These are phyloP conservation scores for Thereva nobilitata DNA, from an alignment of 2,888 invertebrate genomes.

Conservation along the genomic window DNA sequence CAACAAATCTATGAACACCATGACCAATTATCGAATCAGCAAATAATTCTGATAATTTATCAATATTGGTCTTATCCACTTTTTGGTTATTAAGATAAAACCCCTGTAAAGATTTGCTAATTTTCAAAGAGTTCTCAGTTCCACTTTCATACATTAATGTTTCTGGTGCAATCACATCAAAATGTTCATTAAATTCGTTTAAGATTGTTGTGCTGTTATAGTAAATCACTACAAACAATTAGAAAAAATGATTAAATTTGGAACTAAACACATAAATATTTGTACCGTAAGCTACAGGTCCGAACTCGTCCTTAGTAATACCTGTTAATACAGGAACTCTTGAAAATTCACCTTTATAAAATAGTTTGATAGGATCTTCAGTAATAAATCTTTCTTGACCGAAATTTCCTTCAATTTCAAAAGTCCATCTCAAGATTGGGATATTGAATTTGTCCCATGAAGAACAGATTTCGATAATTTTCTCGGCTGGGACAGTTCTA, in stretches of 20 bases:
- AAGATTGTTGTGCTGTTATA: neutral
- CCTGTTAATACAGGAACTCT: slow-evolving; percentile 69
- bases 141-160: slow-evolving; percentile 49
- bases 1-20: slow-evolving; percentile 64
- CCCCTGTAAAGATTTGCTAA: neutral
- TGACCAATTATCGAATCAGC: slow-evolving; percentile 65
- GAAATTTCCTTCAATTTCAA: slow-evolving; percentile 66
- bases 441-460: neutral
- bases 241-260: neutral
- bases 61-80: neutral
- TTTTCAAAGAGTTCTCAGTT: neutral
- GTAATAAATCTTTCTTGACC: slow-evolving; percentile 68
- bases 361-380: slow-evolving; percentile 63
- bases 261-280: neutral
- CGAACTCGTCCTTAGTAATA: slow-evolving; percentile 69
- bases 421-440: slow-evolving; percentile 47
- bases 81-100: slow-evolving; percentile 15
- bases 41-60: slow-evolving; percentile 54
- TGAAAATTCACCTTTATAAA: slow-evolving; percentile 62
- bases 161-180: slow-evolving; percentile 52
- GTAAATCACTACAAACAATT: neutral
- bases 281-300: slow-evolving; percentile 61
- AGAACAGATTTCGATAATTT: slow-evolving; percentile 43
- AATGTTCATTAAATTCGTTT: slow-evolving; percentile 56
- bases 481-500: slow-evolving; percentile 46